A percentile compares a stretch with the other conserved stretches of the same genome.
These are phyloP conservation scores for Silurus lanzhouensis DNA, from an alignment of 2,797 vertebrate species.

Conservation along the genomic window DNA sequence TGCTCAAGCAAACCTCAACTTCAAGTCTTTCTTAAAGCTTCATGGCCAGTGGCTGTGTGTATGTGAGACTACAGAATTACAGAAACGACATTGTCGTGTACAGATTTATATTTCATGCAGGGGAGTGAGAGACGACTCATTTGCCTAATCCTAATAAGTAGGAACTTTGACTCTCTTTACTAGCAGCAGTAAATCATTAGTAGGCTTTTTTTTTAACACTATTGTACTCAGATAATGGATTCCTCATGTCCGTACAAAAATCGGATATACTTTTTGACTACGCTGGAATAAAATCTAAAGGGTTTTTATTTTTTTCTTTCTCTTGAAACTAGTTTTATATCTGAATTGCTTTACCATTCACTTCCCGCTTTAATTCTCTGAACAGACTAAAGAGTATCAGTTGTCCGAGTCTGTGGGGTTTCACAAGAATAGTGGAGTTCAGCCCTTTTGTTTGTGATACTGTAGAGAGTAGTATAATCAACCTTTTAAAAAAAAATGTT, in stretches of 20 bases:
- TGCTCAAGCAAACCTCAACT: background rate
- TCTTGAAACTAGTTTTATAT: conserved; percentile 54
- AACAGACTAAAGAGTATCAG: conserved; percentile 42
- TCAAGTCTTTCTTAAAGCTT: background rate
- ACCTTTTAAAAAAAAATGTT: background rate
- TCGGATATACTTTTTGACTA: conserved; percentile 47
- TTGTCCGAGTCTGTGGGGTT: conserved; percentile 46
- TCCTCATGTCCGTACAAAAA: conserved; percentile 58
- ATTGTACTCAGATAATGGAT: conserved; percentile 58
- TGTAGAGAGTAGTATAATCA: background rate
- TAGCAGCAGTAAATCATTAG: conserved; percentile 57
- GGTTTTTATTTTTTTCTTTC: conserved; percentile 48
- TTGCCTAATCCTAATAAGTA: conserved; percentile 55
- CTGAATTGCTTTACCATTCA: conserved; percentile 60
- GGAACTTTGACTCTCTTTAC: conserved; percentile 52
- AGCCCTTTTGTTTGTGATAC: conserved; percentile 13
- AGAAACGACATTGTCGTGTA: background rate
- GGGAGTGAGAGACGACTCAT: conserved; percentile 48
- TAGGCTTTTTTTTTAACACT: conserved; percentile 46
- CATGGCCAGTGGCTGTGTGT: background rate
- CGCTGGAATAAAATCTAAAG: conserved; percentile 54
- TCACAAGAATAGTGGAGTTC: background rate
- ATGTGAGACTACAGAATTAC: background rate
- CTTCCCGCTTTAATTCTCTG: conserved; percentile 40
- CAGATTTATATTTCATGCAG: conserved; percentile 42